Base-by-base conservation (phyloP, 2,797 vertebrate species). In the Sitta carolinensis region DNA sequence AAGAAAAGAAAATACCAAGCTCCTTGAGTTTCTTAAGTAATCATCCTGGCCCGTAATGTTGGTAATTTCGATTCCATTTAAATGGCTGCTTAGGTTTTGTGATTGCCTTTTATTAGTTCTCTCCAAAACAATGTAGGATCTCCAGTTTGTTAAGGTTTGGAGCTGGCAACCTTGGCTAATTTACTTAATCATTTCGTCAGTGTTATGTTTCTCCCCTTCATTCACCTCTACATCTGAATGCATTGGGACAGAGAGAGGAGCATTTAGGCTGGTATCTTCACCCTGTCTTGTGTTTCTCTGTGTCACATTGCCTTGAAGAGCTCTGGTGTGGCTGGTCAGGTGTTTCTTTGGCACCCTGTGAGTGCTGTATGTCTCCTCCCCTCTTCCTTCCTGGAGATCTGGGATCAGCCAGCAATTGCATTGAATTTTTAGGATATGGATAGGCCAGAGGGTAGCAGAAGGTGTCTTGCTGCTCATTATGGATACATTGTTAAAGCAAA, bases 61-160 rank as follows among this genome's bases (percentile, higher is more conserved):
- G 78, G 62, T 75, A 3, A 86, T 93, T 94, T 78, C 4, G 1
- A 43, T 88, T 81, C 76, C 12, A 1, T 78, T 95, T 87, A 63
- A 66, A 77, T 61, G 38, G 64, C 50, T 79, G 16, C 61, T 90
- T 45, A 50, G 54, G 66, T 59, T 93, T 78, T 84, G 55, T 78
- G 62, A 45, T 72, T 84, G 32, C 43, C 68, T 87, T 84, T 70
- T 82, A 17, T 92, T 93, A 91, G 32, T 79, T 89, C 27, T 84
- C 26, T 34, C 58, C 0, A 5, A 64, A 89, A 75, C 67, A 81
- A 76, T 7, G 13, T 61, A 59, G 36, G 18, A 22, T 81, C 47
- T 78, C 62, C 19, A 18, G 73, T 94, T 88, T 34, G 32, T 73
- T 51, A 73, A 81, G 13, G 40, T 59, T 93, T 75, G 73, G 51